A percentile compares a stretch with the other conserved stretches of the same genome.
Evolutionary conservation across 2,113 vertebrate species (phyloP).

Genomic region (Megalops atlanticus): DNA sequence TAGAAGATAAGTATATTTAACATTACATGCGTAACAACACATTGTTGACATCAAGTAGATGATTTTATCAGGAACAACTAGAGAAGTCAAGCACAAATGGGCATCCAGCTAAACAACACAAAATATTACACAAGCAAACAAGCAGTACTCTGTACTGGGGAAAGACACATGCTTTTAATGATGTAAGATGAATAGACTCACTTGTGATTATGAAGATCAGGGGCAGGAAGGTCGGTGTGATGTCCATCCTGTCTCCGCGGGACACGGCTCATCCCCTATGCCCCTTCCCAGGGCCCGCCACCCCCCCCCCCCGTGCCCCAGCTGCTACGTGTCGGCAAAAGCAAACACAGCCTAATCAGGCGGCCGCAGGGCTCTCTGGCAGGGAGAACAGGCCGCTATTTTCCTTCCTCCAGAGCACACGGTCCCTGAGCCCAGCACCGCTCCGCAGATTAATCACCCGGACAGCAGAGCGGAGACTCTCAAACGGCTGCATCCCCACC

Average conservation of each 20-base stretch:
- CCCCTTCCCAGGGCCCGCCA: neutral
- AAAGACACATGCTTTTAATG: too few species aligned
- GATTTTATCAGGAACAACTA: too few species aligned
- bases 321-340: neutral
- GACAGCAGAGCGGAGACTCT: conserved; percentile 42
- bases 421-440: neutral
- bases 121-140: too few species aligned
- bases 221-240: neutral
- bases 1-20: too few species aligned
- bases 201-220: too few species aligned
- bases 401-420: conserved; percentile 19
- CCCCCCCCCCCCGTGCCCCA: neutral
- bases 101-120: too few species aligned
- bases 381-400: conserved; percentile 13
- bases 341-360: conserved; percentile 20
- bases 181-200: too few species aligned
- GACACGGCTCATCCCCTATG: neutral
- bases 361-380: conserved; percentile 13
- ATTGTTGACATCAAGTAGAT: too few species aligned
- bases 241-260: neutral
- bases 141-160: too few species aligned
- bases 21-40: too few species aligned
- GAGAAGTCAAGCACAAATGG: too few species aligned
- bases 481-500: too few species aligned
- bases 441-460: conserved; percentile 53